Evolutionary conservation across 2,888 invertebrate species (phyloP).

Genomic region (Amaurobius ferox): DNA sequence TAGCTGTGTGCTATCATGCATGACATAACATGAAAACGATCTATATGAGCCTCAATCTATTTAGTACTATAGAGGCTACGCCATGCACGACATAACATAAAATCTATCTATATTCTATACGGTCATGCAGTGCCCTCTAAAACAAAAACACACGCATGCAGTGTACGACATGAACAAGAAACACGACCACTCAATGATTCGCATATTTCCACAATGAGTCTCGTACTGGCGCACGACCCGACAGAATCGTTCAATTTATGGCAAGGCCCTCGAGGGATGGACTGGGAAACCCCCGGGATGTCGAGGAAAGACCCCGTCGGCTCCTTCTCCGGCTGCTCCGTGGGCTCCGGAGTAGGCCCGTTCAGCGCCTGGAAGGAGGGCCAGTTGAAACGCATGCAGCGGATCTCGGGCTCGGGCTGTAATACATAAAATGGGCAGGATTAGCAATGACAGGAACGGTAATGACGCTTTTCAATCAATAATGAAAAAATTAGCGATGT

Average conservation of each 20-base stretch:
- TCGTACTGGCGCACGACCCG: slow-evolving; percentile 52
- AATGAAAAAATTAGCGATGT: too few species aligned
- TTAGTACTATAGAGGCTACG: too few species aligned
- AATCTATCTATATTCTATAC: too few species aligned
- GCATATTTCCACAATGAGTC: slow-evolving; percentile 55
- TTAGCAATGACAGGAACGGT: too few species aligned
- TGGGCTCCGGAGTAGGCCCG: background rate
- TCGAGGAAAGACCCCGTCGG: background rate
- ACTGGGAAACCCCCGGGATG: background rate
- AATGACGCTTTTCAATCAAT: too few species aligned
- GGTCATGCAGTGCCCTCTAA: too few species aligned
- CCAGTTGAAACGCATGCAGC: slow-evolving; percentile 47
- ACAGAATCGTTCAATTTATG: slow-evolving; percentile 32
- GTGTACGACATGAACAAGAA: background rate
- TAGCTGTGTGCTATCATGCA: too few species aligned
- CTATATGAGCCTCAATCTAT: too few species aligned
- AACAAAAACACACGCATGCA: too few species aligned
- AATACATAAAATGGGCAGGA: too few species aligned
- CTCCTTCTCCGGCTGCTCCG: background rate
- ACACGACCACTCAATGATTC: slow-evolving; percentile 56
- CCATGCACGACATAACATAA: too few species aligned
- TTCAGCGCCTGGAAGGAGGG: slow-evolving; percentile 49
- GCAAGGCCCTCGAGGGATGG: background rate
- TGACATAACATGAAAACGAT: too few species aligned
- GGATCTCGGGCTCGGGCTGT: slow-evolving; percentile 25